Conservation (phyloP, 2,888 invertebrate species). For the Busseola fusca region DNA sequence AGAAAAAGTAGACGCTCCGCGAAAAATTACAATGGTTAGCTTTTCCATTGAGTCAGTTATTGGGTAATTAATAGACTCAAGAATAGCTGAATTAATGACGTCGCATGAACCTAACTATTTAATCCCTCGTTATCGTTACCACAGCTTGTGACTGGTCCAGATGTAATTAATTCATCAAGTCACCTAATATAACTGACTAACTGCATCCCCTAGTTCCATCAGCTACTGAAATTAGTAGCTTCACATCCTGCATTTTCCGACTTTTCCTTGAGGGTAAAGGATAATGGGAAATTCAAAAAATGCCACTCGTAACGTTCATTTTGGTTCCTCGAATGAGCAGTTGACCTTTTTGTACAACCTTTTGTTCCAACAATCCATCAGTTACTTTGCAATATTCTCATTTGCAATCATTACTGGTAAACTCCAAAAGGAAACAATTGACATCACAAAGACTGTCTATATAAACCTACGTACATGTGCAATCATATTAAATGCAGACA, state of each 20-base stretch:
- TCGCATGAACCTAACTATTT: not conserved
- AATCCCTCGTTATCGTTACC: not conserved
- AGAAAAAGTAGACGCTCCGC: not conserved
- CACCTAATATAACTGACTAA: not conserved
- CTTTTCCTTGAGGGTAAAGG: not conserved
- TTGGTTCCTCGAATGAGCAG: slow-evolving; percentile 3
- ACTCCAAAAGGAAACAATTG: not conserved
- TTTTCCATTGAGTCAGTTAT: not conserved
- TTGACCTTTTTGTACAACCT: slow-evolving; percentile 10
- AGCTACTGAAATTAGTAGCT: not conserved
- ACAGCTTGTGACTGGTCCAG: not conserved
- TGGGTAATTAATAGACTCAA: not conserved
- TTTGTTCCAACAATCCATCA: slow-evolving; percentile 1
- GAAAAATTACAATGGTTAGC: not conserved
- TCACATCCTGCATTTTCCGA: not conserved
- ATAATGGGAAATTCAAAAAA: not conserved
- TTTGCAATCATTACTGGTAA: slow-evolving; percentile 2
- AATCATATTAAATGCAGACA: slow-evolving; percentile 23
- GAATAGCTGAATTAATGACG: not conserved
- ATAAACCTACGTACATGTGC: not conserved
- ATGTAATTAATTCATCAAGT: slow-evolving; percentile 8
- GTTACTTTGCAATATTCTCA: slow-evolving; percentile 2
- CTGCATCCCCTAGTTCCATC: not conserved
- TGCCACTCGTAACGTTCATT: not conserved
- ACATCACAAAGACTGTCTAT: not conserved